phyloP scores from a whole-genome alignment of 2,113 vertebrate genomes.

The Actenoides hombroni region DNA sequence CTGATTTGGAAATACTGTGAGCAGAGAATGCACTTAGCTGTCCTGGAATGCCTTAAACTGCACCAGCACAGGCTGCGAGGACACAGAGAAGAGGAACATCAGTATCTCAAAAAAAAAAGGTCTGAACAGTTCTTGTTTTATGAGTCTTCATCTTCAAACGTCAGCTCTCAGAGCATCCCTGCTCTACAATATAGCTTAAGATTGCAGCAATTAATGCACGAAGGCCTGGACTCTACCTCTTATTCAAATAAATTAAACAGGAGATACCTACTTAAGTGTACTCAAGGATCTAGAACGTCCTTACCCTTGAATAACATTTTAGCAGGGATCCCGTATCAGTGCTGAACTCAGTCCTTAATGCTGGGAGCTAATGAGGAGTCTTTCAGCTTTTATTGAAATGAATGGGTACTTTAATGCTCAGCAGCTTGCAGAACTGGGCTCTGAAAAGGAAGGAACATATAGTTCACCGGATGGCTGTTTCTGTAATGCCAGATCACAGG shows the following conservation, averaged over 20 bases:
- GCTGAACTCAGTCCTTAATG: not conserved
- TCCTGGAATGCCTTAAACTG: not conserved
- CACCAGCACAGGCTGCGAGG: not conserved
- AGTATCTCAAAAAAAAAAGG: not conserved
- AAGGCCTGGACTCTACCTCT: not conserved
- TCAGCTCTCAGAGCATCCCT: not conserved
- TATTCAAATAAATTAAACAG: not conserved
- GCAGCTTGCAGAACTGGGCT: not conserved
- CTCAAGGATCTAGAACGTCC: not conserved
- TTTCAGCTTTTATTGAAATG: not conserved
- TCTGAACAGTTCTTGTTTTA: not conserved
- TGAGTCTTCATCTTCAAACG: not conserved
- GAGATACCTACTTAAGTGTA: not conserved
- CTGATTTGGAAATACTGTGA: not conserved
- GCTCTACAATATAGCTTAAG: not conserved
- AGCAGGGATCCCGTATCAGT: not conserved
- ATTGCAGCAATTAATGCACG: not conserved
- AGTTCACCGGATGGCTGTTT: not conserved
- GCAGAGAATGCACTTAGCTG: not conserved
- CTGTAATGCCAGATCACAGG: not conserved
- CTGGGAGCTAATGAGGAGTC: not conserved
- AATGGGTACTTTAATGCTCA: not conserved
- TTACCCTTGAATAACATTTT: not conserved
- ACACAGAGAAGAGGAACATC: rapidly evolving
- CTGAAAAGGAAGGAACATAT: not conserved